Evolutionary conservation across 2,113 vertebrate species (phyloP).

Genomic region (Clarias batrachus): DNA sequence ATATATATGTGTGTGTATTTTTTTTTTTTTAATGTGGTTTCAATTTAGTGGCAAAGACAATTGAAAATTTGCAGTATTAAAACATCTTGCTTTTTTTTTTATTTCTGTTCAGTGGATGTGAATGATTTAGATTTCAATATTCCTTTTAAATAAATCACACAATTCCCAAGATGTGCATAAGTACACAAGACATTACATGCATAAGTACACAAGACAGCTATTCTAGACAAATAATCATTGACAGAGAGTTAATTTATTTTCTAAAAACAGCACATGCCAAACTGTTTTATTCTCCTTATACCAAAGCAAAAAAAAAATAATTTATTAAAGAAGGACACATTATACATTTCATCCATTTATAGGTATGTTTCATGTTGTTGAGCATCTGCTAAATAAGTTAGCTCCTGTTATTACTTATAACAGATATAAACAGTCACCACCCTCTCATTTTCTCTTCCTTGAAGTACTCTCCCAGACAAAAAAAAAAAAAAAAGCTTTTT

Average conservation of each 20-base stretch:
- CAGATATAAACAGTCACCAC: not conserved
- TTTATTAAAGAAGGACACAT: not conserved
- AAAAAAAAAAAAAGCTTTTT: not conserved
- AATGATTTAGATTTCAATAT: not conserved
- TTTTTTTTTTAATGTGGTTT: not conserved
- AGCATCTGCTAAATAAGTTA: not conserved
- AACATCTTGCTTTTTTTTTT: conserved; percentile 18
- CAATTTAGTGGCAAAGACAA: not conserved
- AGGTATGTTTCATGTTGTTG: not conserved
- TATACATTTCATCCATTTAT: not conserved
- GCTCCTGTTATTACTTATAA: not conserved
- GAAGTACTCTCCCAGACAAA: not conserved
- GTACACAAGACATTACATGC: not conserved
- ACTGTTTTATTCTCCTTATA: not conserved
- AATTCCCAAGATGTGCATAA: not conserved
- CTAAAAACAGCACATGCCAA: not conserved
- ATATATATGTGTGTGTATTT: not conserved
- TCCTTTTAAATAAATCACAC: not conserved
- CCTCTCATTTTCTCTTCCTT: not conserved
- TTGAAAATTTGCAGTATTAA: not conserved
- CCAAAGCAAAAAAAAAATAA: not conserved
- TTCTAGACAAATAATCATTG: not conserved
- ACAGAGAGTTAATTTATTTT: not conserved
- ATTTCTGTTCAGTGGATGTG: too few species aligned
- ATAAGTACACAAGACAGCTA: not conserved